Evolutionary conservation across 2,888 invertebrate genomes (phyloP).

Genomic region (Caenorhabditis sulstoni): DNA sequence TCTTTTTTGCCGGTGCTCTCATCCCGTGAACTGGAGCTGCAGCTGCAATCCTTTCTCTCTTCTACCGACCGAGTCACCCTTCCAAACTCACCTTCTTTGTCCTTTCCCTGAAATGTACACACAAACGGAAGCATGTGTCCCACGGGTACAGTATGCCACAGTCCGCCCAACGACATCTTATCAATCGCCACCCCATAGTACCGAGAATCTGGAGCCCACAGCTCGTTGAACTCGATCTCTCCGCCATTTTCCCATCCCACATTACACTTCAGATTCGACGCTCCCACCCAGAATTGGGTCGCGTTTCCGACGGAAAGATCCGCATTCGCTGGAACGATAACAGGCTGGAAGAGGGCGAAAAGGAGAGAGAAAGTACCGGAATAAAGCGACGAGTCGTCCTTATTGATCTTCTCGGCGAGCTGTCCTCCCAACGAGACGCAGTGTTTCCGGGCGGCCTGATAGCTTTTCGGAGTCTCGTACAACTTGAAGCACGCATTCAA

Average conservation of each 20-base stretch:
- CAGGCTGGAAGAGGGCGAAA: background rate
- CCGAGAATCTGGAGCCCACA: conserved; percentile 45
- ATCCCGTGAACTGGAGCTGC: conserved; percentile 36
- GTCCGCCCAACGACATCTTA: conserved; percentile 45
- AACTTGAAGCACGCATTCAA: conserved; percentile 40
- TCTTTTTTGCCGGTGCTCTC: conserved; percentile 48
- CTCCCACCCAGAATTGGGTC: conserved; percentile 46
- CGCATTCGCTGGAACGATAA: conserved; percentile 25
- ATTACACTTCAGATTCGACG: conserved; percentile 50
- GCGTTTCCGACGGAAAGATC: conserved; percentile 28
- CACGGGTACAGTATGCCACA: conserved; percentile 45
- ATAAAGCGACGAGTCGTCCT: conserved; percentile 45
- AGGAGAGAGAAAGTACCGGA: conserved; percentile 23
- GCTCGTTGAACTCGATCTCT: conserved; percentile 46
- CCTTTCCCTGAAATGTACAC: conserved; percentile 52
- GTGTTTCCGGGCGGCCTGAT: conserved; percentile 34
- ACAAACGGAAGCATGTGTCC: conserved; percentile 43
- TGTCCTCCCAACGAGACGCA: conserved; percentile 44
- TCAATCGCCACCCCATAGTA: conserved; percentile 48
- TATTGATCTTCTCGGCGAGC: conserved; percentile 44
- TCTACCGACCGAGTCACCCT: background rate
- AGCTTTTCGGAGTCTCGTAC: conserved; percentile 41
- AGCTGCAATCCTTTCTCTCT: conserved; percentile 11
- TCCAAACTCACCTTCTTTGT: conserved; percentile 27
- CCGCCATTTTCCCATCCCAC: conserved; percentile 42